Evolutionary conservation across 2,888 invertebrate genomes (phyloP), one percentile per base, ranked within the genome.

Genomic region (Eupithecia abbreviata): DNA sequence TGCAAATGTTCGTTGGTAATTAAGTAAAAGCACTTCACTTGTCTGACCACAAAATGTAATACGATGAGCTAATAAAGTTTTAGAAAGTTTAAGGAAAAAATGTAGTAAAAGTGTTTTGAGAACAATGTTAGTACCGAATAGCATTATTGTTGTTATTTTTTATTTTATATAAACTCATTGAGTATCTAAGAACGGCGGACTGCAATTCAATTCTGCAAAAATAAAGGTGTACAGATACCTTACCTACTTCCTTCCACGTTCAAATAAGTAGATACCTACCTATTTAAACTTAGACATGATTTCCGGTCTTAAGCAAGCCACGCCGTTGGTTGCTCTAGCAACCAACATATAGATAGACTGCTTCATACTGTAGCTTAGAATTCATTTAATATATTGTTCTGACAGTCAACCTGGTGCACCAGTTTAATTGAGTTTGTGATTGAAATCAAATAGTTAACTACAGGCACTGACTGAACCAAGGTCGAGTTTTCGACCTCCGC

Each of bases 401-500:
- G 71, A 51, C 30, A 71, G 51, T 49, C 70, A 62, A 30, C 69
- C 69, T 47, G 47, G 69, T 69, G 84, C 81, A 84, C 86, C 84
- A 82, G 83, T 83, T 85, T 84, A 87, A 88, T 87, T 88, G 85
- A 83, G 71, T 83, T 82, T 75, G 79, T 82, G 82, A 87, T 87
- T 86, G 84, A 88, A 87, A 87, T 89, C 85, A 87, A 87, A 68
- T 68, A 86, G 85, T 83, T 75, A 66, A 41, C 69, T 49, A 69
- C 43, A 47, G n/a, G 68, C 68, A 69, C 69, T 47, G 47, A 85
- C 84, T 77, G 55, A 80, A 80, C 79, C 87, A 89, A 91, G 91
- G 90, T 90, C 89, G 87, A 85, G 82, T 86, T 84, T 87, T 87
- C 82, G 90, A 84, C 91, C 90, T 90, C 89, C 88, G 86, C 89